Base-by-base conservation (phyloP, 2,888 invertebrate genomes). In the Drosophila incognita region DNA sequence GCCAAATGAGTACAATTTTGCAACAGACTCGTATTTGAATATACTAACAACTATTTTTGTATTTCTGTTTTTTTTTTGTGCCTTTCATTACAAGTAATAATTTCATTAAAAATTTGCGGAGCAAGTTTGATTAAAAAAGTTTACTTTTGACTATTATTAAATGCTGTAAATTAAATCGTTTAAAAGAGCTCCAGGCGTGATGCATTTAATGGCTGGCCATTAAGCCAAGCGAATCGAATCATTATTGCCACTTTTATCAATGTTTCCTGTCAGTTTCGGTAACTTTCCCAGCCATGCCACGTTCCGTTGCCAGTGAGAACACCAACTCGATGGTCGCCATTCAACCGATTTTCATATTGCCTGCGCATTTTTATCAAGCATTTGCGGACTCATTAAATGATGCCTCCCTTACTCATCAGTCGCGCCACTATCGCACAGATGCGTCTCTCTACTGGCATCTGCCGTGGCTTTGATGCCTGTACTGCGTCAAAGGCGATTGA, bases 371-470 rank as follows among this genome's bases (percentile, higher is more conserved):
- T 91, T 91, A 91, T 91, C 91, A 90, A 81, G 76, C 87, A 89
- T 90, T 91, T 91, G 83, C 85, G 83, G 85, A 91, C 90, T 91
- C 90, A 91, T 91, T 91, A 91, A 86, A 76, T 69, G 69, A n/a
- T 31, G 63, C 56, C 76, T 59, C 61, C 53, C 40, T 51, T 42
- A 33, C 27, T n/a, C 27, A 33, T 27, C 27, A 29, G 7, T 18
- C 21, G 35, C 54, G 24, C 36, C 21, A 42, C 42, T 13, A 49
- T 21, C 15, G 29, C 36, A 38, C 61, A 59, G 66, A 35, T 67
- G 69, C 13, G 21, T 11, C 59, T 52, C 49, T 18, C 59, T 52
- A 40, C 15, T 60, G 36, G 51, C 46, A 38, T 36, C 71, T 65
- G 69, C 21, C 60, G 58, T 62, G 69, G 60, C 69, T 40, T 46